Percentiles rank a stretch among this genome's conserved stretches.
Conservation (phyloP, 1,140 invertebrate species). For the Arion vulgaris region DNA sequence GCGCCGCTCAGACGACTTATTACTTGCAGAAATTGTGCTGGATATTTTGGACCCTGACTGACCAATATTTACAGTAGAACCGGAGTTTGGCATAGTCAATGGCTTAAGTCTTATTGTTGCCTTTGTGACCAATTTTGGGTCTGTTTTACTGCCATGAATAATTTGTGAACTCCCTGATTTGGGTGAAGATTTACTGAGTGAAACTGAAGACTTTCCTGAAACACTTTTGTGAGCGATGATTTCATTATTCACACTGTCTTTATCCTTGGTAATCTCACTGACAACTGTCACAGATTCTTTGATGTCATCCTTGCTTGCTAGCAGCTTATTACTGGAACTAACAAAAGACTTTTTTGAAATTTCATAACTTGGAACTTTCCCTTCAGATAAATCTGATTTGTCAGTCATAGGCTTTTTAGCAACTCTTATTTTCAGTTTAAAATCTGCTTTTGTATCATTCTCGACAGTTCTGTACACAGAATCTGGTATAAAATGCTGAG, state of each 20-base stretch:
- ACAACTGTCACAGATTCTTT: conserved; percentile 3
- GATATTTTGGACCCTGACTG: conserved; percentile 33
- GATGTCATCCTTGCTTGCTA: not conserved
- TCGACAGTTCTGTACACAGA: conserved; percentile 56
- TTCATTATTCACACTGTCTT: conserved; percentile 6
- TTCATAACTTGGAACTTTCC: conserved; percentile 35
- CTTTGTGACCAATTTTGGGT: conserved; percentile 68
- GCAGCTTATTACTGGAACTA: conserved; percentile 26
- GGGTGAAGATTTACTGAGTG: conserved; percentile 51
- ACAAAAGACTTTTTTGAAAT: conserved; percentile 33
- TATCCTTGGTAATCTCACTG: not conserved
- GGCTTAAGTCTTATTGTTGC: conserved; percentile 70
- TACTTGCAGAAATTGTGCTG: not conserved
- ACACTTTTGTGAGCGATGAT: not conserved
- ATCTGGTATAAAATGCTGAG: conserved; percentile 48
- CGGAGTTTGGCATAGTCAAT: conserved; percentile 59
- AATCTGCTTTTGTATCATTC: conserved; percentile 49
- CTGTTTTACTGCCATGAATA: conserved; percentile 54
- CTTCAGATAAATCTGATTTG: conserved; percentile 23
- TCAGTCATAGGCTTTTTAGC: conserved; percentile 39
- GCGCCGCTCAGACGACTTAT: conserved; percentile 22
- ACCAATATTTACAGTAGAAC: conserved; percentile 51
- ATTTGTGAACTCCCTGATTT: conserved; percentile 41
- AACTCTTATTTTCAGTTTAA: conserved; percentile 59
- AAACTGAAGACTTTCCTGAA: conserved; percentile 30